A percentile compares a stretch with the other conserved stretches of the same genome.
Evolutionary conservation across 2,888 invertebrate species (phyloP).

Genomic region (Lepetodrilus schrolli): DNA sequence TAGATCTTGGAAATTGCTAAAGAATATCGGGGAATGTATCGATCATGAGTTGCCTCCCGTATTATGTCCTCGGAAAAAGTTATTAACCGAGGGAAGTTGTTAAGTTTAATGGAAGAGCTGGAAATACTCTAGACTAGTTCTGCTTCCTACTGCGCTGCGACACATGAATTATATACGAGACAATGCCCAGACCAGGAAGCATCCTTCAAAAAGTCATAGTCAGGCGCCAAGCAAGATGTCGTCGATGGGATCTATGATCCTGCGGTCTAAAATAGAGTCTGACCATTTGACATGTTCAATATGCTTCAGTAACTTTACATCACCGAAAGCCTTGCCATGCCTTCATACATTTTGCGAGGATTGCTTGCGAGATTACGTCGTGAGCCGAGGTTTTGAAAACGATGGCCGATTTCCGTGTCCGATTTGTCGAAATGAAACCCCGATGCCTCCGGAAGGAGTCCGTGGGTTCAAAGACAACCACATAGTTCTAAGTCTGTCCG

Average conservation of each 20-base stretch:
- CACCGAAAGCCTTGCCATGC: constrained; percentile 70
- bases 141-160: too few relatives aligned
- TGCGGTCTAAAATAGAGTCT: constrained; percentile 56
- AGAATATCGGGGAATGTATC: too few relatives aligned
- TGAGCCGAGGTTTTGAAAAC: constrained; percentile 45
- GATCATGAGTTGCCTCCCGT: too few relatives aligned
- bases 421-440: constrained; percentile 53
- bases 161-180: too few relatives aligned
- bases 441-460: constrained; percentile 57
- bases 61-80: neutral
- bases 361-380: constrained; percentile 63
- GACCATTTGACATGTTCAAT: constrained; percentile 67
- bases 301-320: constrained; percentile 55
- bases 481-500: constrained; percentile 59
- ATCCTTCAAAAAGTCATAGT: too few relatives aligned
- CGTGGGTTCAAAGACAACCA: constrained; percentile 63
- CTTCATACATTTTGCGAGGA: constrained; percentile 68
- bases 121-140: neutral
- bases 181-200: too few relatives aligned
- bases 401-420: constrained; percentile 65
- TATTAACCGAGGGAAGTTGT: neutral
- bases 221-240: constrained; percentile 16
- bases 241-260: constrained; percentile 35
- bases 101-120: neutral
- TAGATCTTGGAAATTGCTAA: too few relatives aligned